A percentile compares a stretch with the other conserved stretches of the same genome.
Evolutionary conservation across 2,797 vertebrate species (phyloP).

Genomic region (Bryconaethiops microstoma): DNA sequence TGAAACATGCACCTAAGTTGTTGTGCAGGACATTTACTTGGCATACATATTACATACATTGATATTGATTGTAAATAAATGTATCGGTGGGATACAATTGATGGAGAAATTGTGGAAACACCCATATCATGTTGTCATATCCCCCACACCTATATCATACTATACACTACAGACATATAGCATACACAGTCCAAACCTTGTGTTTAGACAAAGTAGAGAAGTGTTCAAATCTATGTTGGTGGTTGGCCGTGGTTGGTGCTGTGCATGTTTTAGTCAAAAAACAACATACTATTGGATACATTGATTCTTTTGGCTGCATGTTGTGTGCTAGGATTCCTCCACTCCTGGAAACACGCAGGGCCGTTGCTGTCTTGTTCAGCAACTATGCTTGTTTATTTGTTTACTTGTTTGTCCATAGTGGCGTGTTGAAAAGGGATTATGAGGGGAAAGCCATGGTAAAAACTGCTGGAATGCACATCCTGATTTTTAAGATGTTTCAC

Average conservation of each 20-base stretch:
- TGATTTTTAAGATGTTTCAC: constrained; percentile 47
- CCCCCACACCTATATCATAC: too few species aligned
- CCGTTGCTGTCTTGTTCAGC: constrained; percentile 6
- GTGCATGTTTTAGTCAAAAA: neutral
- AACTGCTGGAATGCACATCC: constrained; percentile 31
- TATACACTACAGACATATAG: too few species aligned
- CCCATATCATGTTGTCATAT: too few species aligned
- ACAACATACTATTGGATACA: constrained; percentile 5
- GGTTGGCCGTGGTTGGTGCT: neutral
- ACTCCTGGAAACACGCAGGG: constrained; percentile 10
- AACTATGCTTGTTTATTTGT: constrained; percentile 49
- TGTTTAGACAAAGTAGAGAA: too few species aligned
- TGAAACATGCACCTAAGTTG: too few species aligned
- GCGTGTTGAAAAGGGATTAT: constrained; percentile 26
- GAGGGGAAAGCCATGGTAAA: constrained; percentile 24
- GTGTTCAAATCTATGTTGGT: neutral
- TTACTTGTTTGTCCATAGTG: constrained; percentile 31
- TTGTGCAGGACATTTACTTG: too few species aligned
- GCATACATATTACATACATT: too few species aligned
- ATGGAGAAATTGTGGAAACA: too few species aligned
- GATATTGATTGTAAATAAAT: too few species aligned
- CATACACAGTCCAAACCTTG: too few species aligned
- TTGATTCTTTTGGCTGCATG: neutral
- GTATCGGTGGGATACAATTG: too few species aligned
- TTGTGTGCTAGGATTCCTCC: constrained; percentile 3